Base-by-base conservation (phyloP, 2,888 invertebrate species). In the Thalpophila matura region DNA sequence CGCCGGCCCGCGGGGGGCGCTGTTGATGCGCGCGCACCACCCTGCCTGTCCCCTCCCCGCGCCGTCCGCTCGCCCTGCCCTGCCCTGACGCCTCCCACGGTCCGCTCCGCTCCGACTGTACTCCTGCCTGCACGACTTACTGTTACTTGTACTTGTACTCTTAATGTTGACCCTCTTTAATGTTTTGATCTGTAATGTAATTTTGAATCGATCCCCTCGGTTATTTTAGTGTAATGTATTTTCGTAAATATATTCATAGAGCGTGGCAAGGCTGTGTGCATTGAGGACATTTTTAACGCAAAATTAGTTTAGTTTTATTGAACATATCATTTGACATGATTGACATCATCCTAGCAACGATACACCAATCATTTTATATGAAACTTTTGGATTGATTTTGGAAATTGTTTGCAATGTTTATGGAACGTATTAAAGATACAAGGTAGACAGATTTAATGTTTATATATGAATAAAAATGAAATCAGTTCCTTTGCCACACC, bases 241-340 rank as follows among this genome's bases (percentile, higher is more conserved):
- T 85, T 78, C 84, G 82, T 91, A 88, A 90, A 90, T 93, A 88
- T 85, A 89, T 93, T 94, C 91, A 93, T 95, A 95, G 95, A 95
- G 96, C 96, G 96, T 96, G 96, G 96, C 96, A 96, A 96, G 96
- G 96, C 96, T 96, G 96, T 96, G 96, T 96, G 96, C 96, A 96
- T 95, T 95, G 95, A 95, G 95, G 95, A 95, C 95, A 95, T 95
- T 93, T 88, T 90, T 91, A 92, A 94, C 89, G 94, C 94, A 93
- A 92, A 90, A 87, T 89, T 94, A 94, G 94, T 85, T 91, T 94
- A 94, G 95, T 88, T 91, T 77, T 83, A 92, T 65, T 77, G 86
- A 87, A 92, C 91, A 89, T 91, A 89, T 86, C 92, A 93, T 93
- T 86, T 83, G 85, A 92, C 90, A 89, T 91, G 80, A 87, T 89